phyloP scores from a whole-genome alignment of 1,140 invertebrate species.

The Cotesia typhae region DNA sequence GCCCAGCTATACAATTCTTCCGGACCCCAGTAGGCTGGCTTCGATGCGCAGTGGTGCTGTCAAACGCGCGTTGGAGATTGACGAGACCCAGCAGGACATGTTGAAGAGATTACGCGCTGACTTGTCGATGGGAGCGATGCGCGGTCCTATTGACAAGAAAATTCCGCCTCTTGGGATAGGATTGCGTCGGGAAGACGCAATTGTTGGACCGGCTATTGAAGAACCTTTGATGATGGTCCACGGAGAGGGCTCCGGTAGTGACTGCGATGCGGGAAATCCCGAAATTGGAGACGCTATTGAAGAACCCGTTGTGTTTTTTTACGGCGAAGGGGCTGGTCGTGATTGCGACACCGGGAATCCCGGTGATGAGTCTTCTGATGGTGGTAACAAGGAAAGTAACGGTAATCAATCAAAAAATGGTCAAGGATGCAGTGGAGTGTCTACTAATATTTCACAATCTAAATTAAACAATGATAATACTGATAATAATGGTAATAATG shows the following conservation, averaged over 20 bases:
- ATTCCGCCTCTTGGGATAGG: conserved; percentile 44
- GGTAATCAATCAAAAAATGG: conserved; percentile 53
- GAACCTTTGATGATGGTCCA: conserved; percentile 78
- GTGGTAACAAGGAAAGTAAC: conserved; percentile 55
- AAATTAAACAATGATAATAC: conserved; percentile 52
- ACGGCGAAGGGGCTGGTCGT: conserved; percentile 76
- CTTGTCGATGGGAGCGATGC: conserved; percentile 47
- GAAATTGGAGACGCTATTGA: conserved; percentile 74
- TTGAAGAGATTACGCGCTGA: conserved; percentile 57
- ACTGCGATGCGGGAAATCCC: conserved; percentile 71
- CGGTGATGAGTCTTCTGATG: conserved; percentile 51
- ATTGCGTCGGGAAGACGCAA: conserved; percentile 53
- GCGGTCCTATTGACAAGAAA: conserved; percentile 53
- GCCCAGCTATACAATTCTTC: conserved; percentile 58
- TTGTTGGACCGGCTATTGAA: conserved; percentile 74
- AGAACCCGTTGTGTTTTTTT: conserved; percentile 76
- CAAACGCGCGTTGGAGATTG: conserved; percentile 57
- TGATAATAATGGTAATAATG: conserved; percentile 47
- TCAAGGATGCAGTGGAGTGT: conserved; percentile 44
- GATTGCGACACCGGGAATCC: conserved; percentile 77
- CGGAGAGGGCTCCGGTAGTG: conserved; percentile 77
- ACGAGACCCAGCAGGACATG: conserved; percentile 48
- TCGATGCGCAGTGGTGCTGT: conserved; percentile 49
- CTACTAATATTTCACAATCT: conserved; percentile 43
- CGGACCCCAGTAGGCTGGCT: conserved; percentile 60